phyloP scores from a whole-genome alignment of 2,888 invertebrate genomes.

The Thumatha senex region DNA sequence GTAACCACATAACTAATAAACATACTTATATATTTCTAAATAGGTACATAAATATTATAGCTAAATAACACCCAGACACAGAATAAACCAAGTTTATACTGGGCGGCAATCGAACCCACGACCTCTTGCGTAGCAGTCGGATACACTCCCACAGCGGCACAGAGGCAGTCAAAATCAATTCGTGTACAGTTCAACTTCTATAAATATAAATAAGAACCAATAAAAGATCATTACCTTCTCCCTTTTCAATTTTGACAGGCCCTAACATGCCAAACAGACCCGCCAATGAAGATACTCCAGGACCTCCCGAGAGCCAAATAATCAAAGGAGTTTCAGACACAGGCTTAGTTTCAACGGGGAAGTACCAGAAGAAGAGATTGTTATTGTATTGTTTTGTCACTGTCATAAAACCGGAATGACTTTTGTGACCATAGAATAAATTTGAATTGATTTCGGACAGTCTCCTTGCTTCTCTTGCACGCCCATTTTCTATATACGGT shows the following conservation, averaged over 20 bases:
- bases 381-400: constrained; percentile 87
- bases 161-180: too few species aligned
- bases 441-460: constrained; percentile 41
- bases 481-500: constrained; percentile 30
- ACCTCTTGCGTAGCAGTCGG: too few species aligned
- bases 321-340: constrained; percentile 82
- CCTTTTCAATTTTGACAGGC: constrained; percentile 44
- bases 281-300: constrained; percentile 85
- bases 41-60: too few species aligned
- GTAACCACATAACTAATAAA: too few species aligned
- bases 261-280: constrained; percentile 55
- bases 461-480: constrained; percentile 26
- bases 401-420: constrained; percentile 79
- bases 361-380: constrained; percentile 92
- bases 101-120: too few species aligned
- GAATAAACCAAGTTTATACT: too few species aligned
- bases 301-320: constrained; percentile 94
- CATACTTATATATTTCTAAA: too few species aligned
- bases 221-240: constrained; percentile 32
- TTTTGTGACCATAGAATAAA: constrained; percentile 47
- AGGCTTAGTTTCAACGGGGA: constrained; percentile 72
- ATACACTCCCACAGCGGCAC: too few species aligned
- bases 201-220: too few species aligned
- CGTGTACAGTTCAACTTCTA: too few species aligned
- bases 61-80: too few species aligned